Base-by-base conservation (phyloP, 1,140 invertebrate genomes). In the Sogatella furcifera region DNA sequence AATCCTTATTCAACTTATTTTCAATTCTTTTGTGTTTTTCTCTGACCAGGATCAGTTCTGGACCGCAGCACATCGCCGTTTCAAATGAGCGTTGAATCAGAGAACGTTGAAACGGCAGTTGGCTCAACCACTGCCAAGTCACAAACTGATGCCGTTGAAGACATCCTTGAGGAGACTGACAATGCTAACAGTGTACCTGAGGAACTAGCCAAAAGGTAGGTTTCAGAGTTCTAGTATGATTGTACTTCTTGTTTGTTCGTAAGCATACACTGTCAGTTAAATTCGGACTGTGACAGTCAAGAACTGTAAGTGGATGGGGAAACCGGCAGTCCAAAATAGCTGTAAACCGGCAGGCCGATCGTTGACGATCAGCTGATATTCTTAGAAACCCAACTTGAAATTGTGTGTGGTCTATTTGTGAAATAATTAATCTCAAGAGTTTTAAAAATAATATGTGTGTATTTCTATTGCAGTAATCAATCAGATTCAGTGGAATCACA, bases 381-480 rank as follows among this genome's bases (percentile, higher is more conserved):
- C n/a, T n/a, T n/a, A n/a, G n/a, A n/a, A n/a, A n/a, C n/a, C n/a
- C n/a, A n/a, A n/a, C n/a, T n/a, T n/a, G n/a, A n/a, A n/a, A n/a
- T n/a, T n/a, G n/a, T n/a, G n/a, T n/a, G n/a, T n/a, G n/a, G n/a
- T n/a, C n/a, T n/a, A n/a, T n/a, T n/a, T n/a, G n/a, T n/a, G 22
- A 17, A 54, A 13, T 15, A 8, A 22, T 42, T 5, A n/a, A 5
- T 56, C 15, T 3, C 2, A 38, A 49, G 13, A 17, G n/a, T 56
- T 42, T n/a, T n/a, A n/a, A n/a, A n/a, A n/a, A n/a, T n/a, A 15
- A 11, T 58, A 55, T 59, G 59, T 58, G 2, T 58, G 57, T 17
- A n/a, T n/a, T 38, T 59, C 8, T 44, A 17, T 22, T 19, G 31
- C 13, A 21, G 31, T 24, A 53, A 46, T 17, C 44, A 62, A n/a